Percentiles rank a stretch among this genome's conserved stretches.
Evolutionary conservation across 2,888 invertebrate genomes (phyloP).

Genomic region (Pseudococcus viburni): DNA sequence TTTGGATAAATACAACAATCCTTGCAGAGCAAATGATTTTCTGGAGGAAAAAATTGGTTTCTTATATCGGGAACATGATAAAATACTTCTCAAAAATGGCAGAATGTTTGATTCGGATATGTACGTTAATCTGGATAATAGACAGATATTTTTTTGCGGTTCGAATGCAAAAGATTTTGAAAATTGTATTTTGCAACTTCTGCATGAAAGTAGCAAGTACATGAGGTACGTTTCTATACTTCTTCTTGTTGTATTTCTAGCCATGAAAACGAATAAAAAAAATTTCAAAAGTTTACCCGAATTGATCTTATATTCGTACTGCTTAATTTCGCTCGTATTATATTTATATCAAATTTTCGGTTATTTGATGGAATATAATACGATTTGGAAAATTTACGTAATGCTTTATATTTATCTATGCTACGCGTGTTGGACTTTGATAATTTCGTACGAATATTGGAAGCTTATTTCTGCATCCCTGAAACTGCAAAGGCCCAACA

Average conservation of each 20-base stretch:
- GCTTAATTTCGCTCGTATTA: background rate
- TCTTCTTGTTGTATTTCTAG: background rate
- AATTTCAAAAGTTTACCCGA: background rate
- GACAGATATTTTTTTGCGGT: background rate
- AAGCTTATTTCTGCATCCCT: background rate
- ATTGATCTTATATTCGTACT: background rate
- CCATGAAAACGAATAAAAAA: background rate
- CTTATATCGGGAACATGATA: background rate
- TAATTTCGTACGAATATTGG: constrained; percentile 8
- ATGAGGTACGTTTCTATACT: background rate
- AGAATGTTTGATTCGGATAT: background rate
- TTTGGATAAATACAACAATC: background rate
- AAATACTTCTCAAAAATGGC: background rate
- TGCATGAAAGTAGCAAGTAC: background rate
- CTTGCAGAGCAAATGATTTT: background rate
- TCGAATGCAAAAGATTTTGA: background rate
- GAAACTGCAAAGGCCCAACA: background rate
- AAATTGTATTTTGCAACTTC: background rate
- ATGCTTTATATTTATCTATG: background rate
- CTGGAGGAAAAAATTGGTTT: background rate
- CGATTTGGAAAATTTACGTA: background rate
- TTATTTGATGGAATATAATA: background rate
- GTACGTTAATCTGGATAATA: background rate
- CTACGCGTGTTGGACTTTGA: background rate
- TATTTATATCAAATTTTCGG: background rate